Percentiles rank a stretch among this genome's conserved stretches.
phyloP scores from a whole-genome alignment of 2,797 vertebrate genomes.

The Distichodus sexfasciatus region DNA sequence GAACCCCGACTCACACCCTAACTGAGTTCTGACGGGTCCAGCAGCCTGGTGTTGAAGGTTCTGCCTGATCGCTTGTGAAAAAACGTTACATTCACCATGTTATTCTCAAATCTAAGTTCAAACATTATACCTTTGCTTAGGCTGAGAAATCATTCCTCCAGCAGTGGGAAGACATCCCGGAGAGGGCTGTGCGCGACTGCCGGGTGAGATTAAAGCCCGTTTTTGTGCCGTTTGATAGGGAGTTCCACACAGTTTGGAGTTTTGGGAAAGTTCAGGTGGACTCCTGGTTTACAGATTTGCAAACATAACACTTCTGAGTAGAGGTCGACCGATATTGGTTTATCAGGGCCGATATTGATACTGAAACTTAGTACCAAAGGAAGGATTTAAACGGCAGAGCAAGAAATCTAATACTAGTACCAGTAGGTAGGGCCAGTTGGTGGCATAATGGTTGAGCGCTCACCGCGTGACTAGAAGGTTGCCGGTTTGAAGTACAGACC shows the following conservation, averaged over 20 bases:
- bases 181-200: slow-evolving; percentile 17
- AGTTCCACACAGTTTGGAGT: slow-evolving; percentile 4
- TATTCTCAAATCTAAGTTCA: slow-evolving; percentile 35
- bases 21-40: slow-evolving; percentile 29
- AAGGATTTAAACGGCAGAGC: too few species aligned
- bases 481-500: too few species aligned
- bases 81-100: background rate
- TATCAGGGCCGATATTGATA: too few species aligned
- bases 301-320: slow-evolving; percentile 1
- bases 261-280: slow-evolving; percentile 2
- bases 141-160: slow-evolving; percentile 19
- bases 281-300: background rate
- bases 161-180: slow-evolving; percentile 17
- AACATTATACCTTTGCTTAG: slow-evolving; percentile 18
- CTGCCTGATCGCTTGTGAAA: background rate
- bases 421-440: too few species aligned
- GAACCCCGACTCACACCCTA: slow-evolving; percentile 28
- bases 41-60: slow-evolving; percentile 29
- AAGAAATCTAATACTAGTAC: too few species aligned
- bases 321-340: background rate
- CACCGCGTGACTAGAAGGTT: too few species aligned
- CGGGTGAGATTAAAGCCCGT: slow-evolving; percentile 22
- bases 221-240: slow-evolving; percentile 33
- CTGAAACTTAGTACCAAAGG: too few species aligned
- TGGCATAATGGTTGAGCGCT: too few species aligned